Percentiles rank a stretch among this genome's conserved stretches.
phyloP scores from a whole-genome alignment of 2,888 invertebrate species.

The Ernsta delagoae region DNA sequence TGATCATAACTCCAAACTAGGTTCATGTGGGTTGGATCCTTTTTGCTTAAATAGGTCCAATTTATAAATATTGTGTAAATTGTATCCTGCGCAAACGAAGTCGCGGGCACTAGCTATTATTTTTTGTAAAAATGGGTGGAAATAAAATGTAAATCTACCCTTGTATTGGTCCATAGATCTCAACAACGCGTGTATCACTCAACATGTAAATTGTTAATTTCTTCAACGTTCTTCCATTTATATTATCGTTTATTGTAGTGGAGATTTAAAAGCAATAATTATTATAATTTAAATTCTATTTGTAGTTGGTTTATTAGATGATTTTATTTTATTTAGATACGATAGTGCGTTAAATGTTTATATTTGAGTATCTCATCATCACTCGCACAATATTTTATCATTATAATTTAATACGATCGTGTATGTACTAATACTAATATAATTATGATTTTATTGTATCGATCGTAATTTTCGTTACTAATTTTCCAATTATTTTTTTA shows the following conservation, averaged over 20 bases:
- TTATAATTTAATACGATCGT: slow-evolving; percentile 30
- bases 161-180: too few species aligned
- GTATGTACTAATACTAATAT: slow-evolving; percentile 36
- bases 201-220: slow-evolving; percentile 32
- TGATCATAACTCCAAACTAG: too few species aligned
- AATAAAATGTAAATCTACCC: too few species aligned
- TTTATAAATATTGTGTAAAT: too few species aligned
- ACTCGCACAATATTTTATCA: slow-evolving; percentile 42
- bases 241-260: slow-evolving; percentile 46
- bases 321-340: slow-evolving; percentile 57
- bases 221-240: slow-evolving; percentile 60
- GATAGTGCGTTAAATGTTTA: slow-evolving; percentile 26
- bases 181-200: slow-evolving; percentile 29
- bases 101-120: too few species aligned
- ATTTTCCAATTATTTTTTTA: too few species aligned
- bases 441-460: slow-evolving; percentile 6
- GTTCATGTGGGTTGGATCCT: too few species aligned
- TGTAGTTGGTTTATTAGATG: slow-evolving; percentile 61
- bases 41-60: too few species aligned
- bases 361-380: slow-evolving; percentile 28
- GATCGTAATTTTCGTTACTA: slow-evolving; percentile 3
- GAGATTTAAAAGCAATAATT: slow-evolving; percentile 70
- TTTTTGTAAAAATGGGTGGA: too few species aligned
- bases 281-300: slow-evolving; percentile 58
- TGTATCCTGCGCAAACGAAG: too few species aligned